Evolutionary conservation across 2,113 vertebrate genomes (phyloP).

Genomic region (Collichthys lucidus): DNA sequence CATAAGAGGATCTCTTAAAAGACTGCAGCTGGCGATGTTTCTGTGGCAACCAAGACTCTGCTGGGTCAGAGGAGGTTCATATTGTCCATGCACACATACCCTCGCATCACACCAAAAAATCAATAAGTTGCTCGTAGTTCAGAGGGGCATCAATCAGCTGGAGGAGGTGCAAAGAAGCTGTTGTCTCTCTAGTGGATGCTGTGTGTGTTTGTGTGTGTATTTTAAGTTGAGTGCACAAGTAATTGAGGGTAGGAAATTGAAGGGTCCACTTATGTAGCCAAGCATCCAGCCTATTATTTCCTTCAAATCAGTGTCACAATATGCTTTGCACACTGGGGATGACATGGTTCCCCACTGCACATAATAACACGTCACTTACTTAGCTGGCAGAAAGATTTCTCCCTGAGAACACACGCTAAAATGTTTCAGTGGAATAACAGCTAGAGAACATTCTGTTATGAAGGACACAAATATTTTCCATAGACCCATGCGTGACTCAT

Average conservation of each 20-base stretch:
- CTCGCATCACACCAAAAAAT: neutral
- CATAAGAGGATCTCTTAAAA: neutral
- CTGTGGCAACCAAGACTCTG: conserved; percentile 23
- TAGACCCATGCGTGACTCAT: conserved; percentile 35
- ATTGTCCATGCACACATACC: conserved; percentile 9
- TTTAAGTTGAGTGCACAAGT: neutral
- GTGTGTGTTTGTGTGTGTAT: neutral
- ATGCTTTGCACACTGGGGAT: neutral
- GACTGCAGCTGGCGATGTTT: conserved; percentile 32
- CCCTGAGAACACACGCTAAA: conserved; percentile 33
- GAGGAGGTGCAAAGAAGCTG: conserved; percentile 3
- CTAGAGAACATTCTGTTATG: conserved; percentile 9
- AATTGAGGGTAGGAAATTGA: conserved; percentile 22
- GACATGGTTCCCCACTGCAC: conserved; percentile 18
- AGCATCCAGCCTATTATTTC: conserved; percentile 40
- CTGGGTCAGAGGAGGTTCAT: neutral
- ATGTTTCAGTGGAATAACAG: conserved; percentile 29
- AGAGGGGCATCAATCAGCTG: neutral
- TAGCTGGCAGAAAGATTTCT: neutral
- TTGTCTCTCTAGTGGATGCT: neutral
- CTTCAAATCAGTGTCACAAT: conserved; percentile 34
- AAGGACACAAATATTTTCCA: conserved; percentile 5
- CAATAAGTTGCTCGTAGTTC: neutral
- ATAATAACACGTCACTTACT: conserved; percentile 50
- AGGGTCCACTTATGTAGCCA: conserved; percentile 13